Evolutionary conservation across 2,888 invertebrate species (phyloP), one percentile per base, ranked within the genome.

Genomic region (Ischnura elegans): DNA sequence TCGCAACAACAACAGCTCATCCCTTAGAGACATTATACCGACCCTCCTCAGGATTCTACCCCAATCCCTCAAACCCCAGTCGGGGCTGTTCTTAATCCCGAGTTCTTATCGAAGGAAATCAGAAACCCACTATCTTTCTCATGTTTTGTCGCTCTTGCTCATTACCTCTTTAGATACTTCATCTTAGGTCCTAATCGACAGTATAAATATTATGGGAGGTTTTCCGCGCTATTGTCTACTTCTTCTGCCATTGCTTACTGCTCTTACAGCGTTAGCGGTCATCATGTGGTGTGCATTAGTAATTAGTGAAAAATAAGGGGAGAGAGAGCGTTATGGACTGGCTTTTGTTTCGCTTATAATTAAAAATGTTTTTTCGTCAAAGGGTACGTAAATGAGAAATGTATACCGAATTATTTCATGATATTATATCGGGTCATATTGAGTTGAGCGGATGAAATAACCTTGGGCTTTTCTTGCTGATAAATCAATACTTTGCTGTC

Each of bases 101-200:
- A 6, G n/a, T 86, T n/a, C 46, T 86, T 86, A 86, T 86, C 86
- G 86, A 46, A 86, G 45, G 45, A 46, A 86, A 86, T 86, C 55
- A n/a, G 76, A 36, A 76, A 10, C 76, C 76, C 2, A 4, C 13
- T 76, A 10, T 76, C 76, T 10, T 51, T 51, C 47, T 47, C 1
- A 36, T 16, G 29, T 76, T 76, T 36, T 55, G 43, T 90, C 61
- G 25, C 90, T 90, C 55, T 43, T 90, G 13, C 36, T n/a, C 36
- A 1, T 76, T 36, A 13, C 76, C 36, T 76, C 76, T 76, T 29
- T 10, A 76, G 13, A 36, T 36, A 76, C 76, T 25, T 76, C n/a
- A n/a, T n/a, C 2, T n/a, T 13, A n/a, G n/a, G 61, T 61, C 55
- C 61, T 21, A 1, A 45, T 61, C n/a, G 61, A 13, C 61, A 43